Base-by-base conservation (phyloP, 1,140 invertebrate species). In the Amyelois transitella region DNA sequence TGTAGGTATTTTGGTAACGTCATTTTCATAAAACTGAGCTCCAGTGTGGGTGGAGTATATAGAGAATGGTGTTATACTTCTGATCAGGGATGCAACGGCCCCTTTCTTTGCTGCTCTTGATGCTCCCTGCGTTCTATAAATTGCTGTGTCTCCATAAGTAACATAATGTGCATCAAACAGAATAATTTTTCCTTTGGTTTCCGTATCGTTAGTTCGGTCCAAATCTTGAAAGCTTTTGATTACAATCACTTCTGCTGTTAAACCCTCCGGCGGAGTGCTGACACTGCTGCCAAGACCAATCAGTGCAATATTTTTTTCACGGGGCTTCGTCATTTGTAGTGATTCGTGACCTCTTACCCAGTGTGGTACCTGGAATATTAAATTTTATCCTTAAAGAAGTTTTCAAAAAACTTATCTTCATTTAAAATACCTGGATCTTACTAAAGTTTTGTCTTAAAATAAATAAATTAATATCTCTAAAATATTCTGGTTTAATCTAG, bases 21-120 rank as follows among this genome's bases (percentile, higher is more conserved):
- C 90, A 0, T 88, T 76, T 0, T 64, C 71, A 65, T 95, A 95
- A 10, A 62, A 63, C 84, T 94, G 91, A 68, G 89, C 89, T 10
- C 94, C 94, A 0, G 93, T 93, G 61, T 94, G 94, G 0, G 92
- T 93, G 0, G 91, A 91, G 60, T 92, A 88, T 8, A 95, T 90
- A 0, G 93, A 96, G 79, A 93, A 94, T 8, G 94, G 94, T 0
- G 94, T 91, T 1, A 96, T 89, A 8, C 94, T 95, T 63, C 92
- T 85, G 6, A 96, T 90, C 48, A 97, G 81, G 2, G 91, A 90
- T 5, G 94, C 95, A 14, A 95, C 90, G 4, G 92, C 96, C 6
- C 95, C 95, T 47, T 91, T 88, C 75, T 91, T 90, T 3, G 94
- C 90, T 21, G 93, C 93, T 81, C 84, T 90, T 1, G 88, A 68